A percentile compares a stretch with the other conserved stretches of the same genome.
Conservation (phyloP, 2,888 invertebrate genomes). For the Pyrocoelia pectoralis region DNA sequence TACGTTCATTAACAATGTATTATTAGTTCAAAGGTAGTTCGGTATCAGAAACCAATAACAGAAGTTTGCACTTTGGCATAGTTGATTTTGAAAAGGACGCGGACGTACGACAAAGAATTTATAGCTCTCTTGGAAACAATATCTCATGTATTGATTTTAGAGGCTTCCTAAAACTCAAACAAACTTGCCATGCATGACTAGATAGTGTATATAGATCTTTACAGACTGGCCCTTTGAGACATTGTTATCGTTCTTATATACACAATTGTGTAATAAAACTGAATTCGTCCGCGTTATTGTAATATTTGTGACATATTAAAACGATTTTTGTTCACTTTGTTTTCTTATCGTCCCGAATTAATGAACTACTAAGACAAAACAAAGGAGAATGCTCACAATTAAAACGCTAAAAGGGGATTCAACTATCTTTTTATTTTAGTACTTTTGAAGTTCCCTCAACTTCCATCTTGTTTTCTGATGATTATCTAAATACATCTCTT, state of each 20-base stretch:
- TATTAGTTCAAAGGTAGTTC: conserved; percentile 17
- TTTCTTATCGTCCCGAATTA: too few species aligned
- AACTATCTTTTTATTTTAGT: too few species aligned
- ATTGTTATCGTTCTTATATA: conserved; percentile 10
- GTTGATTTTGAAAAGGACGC: conserved; percentile 27
- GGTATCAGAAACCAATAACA: conserved; percentile 25
- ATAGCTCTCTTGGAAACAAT: conserved; percentile 33
- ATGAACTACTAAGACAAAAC: too few species aligned
- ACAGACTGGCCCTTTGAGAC: conserved; percentile 12
- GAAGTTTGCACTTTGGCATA: conserved; percentile 28
- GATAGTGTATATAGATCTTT: conserved; percentile 10
- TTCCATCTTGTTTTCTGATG: too few species aligned
- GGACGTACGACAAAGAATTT: conserved; percentile 30
- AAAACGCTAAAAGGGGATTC: too few species aligned
- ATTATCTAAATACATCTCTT: too few species aligned
- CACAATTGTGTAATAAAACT: conserved; percentile 9
- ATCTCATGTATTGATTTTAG: conserved; percentile 32
- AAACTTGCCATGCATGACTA: conserved; percentile 28
- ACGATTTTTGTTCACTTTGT: too few species aligned
- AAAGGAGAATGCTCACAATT: too few species aligned
- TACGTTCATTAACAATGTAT: conserved; percentile 24
- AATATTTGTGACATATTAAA: background rate
- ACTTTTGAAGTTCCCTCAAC: too few species aligned
- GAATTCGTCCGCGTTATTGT: background rate
- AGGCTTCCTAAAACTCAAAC: conserved; percentile 29